Base-by-base conservation (phyloP, 2,888 invertebrate species). In the Perizoma flavofasciatum region DNA sequence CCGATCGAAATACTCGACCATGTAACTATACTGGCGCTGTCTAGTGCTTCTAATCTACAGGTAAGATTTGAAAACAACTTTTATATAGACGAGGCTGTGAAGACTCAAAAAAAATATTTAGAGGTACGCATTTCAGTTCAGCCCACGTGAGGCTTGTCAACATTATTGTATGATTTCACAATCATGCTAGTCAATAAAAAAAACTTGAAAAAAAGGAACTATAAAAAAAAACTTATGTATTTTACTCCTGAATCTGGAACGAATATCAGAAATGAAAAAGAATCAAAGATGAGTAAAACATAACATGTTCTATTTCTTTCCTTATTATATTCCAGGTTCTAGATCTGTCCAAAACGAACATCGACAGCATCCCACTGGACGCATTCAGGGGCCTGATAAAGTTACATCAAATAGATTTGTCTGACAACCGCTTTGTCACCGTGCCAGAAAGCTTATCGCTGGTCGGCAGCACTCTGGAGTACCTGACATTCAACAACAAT, bases 401-500 rank as follows among this genome's bases (percentile, higher is more conserved):
- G 41, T 78, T 95, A 53, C 89, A 88, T 49, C 89, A 92, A 55
- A 82, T 95, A 40, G 93, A 94, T 75, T 77, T 95, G 49, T 93
- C 94, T 0, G 90, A 93, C 46, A 95, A 95, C 79, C 82, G 88
- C 49, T 90, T 95, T 54, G 86, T 89, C 46, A 89, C 86, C 5
- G 93, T 95, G 11, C 95, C 95, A 0, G 86, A 90, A 52, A 92
- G 92, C 68, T 76, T 95, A 47, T 89, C 85, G 49, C 73, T 92
- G 54, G 79, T 95, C 35, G 93, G 93, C n/a, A 80, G 79, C 49
- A 92, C 93, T 5, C 81, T 95, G 61, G 85, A 93, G 72, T 91
- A 89, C 56, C 85, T 95, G 11, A 93, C 93, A 41, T 85, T 95
- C 70, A 94, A 94, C 66, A 88, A 92, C 61, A 95, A 95, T 80